A percentile compares a stretch with the other conserved stretches of the same genome.
Evolutionary conservation across 2,113 vertebrate species (phyloP).

Genomic region (Zingel zingel): DNA sequence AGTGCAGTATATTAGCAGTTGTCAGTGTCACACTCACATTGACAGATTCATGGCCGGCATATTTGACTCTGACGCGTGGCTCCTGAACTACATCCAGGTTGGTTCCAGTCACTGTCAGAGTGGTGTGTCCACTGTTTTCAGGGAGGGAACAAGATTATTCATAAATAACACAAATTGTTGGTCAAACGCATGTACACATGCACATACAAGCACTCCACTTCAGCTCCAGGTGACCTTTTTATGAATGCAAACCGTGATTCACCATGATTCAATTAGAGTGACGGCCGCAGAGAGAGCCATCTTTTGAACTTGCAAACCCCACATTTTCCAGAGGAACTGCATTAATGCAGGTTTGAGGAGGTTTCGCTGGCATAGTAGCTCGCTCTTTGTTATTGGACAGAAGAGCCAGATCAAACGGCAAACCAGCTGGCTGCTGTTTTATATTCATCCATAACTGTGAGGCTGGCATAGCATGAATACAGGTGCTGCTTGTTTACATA

Average conservation of each 20-base stretch:
- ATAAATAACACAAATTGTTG: neutral
- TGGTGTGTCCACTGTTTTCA: slow-evolving; percentile 90
- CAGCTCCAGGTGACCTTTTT: neutral
- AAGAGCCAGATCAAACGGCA: slow-evolving; percentile 73
- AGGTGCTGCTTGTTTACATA: slow-evolving; percentile 80
- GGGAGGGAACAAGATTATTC: slow-evolving; percentile 5
- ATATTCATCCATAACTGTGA: slow-evolving; percentile 74
- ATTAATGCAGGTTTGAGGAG: slow-evolving; percentile 55
- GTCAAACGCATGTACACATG: neutral
- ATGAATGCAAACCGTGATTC: slow-evolving; percentile 2
- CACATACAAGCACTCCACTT: neutral
- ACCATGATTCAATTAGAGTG: slow-evolving; percentile 32
- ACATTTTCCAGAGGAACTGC: slow-evolving; percentile 44
- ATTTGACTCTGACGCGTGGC: slow-evolving; percentile 92
- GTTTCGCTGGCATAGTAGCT: slow-evolving; percentile 41
- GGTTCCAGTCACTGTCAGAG: slow-evolving; percentile 91
- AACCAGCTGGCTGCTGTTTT: slow-evolving; percentile 80
- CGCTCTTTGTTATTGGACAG: slow-evolving; percentile 76
- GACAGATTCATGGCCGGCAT: slow-evolving; percentile 92
- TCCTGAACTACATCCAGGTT: slow-evolving; percentile 96
- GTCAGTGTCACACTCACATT: slow-evolving; percentile 85
- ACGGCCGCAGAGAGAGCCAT: slow-evolving; percentile 20
- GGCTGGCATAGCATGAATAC: slow-evolving; percentile 68
- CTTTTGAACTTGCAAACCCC: slow-evolving; percentile 40
- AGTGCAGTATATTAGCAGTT: neutral